Base-by-base conservation (phyloP, 2,113 vertebrate genomes). In the Sporophila hypoxantha region DNA sequence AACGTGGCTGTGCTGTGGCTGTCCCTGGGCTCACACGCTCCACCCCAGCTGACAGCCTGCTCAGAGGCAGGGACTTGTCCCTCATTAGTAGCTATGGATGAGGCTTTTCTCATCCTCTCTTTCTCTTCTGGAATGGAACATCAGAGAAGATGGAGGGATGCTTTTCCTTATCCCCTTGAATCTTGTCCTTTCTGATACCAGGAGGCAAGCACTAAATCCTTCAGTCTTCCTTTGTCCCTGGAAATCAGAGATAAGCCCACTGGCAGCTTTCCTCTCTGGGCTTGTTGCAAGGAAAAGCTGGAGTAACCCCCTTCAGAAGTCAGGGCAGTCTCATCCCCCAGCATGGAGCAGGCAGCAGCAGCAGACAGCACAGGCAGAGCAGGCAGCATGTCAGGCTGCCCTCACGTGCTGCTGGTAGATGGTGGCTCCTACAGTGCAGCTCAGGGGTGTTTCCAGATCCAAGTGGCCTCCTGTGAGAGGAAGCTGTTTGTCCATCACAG, bases 301-400 rank as follows among this genome's bases (percentile, higher is more conserved):
- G 20, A 74, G 22, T 59, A 66, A 59, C 36, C 60, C 25, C 36
- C 30, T 36, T 85, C n/a, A 17, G 82, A 76, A 79, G 78, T 34
- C 0, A 1, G 55, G 50, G 46, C 53, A 67, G 2, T 39, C 57
- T 70, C 12, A 6, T 44, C 0, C 4, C 14, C 12, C 8, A 6
- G 62, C 1, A 0, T 18, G 25, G 53, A 46, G 13, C 7, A 25
- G 42, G 71, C 61, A 85, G 78, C 82, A 82, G 84, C 68, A 77
- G 32, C 30, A 32, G 57, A 57, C 60, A 60, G 69, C 47, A 0
- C 1, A 0, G 59, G 76, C 71, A 80, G 67, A 52, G 50, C 73
- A 52, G 73, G 74, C 50, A 53, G 65, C 2, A 0, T 9, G 2
- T 47, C 76, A 53, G 50, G 69, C 89, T 88, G 77, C 32, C 37